Evolutionary conservation across 2,113 vertebrate genomes (phyloP).

Genomic region (Limnothrissa miodon): DNA sequence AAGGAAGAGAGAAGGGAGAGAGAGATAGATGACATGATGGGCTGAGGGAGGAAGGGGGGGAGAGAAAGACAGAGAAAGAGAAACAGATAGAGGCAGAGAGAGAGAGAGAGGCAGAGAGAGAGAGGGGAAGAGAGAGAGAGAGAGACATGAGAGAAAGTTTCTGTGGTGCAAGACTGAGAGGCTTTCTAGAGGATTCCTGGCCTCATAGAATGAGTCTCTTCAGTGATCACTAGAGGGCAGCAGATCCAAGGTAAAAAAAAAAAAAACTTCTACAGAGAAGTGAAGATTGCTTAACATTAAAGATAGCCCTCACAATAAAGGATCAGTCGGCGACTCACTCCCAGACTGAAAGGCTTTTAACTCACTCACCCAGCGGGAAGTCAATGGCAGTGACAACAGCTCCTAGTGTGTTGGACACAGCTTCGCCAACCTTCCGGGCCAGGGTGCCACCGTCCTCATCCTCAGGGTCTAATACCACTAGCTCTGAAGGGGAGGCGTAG

Average conservation of each 20-base stretch:
- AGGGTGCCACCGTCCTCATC: conserved; percentile 92
- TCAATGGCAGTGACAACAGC: not conserved
- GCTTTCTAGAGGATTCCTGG: not conserved
- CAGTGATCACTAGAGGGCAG: conserved; percentile 13
- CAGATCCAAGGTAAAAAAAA: not conserved
- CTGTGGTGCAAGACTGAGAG: not conserved
- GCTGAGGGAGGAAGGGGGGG: not conserved
- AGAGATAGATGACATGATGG: not conserved
- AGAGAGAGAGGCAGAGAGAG: not conserved
- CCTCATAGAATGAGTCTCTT: not conserved
- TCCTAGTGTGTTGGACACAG: conserved; percentile 86
- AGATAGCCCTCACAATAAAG: not conserved
- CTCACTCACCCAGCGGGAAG: not conserved
- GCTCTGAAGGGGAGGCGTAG: conserved; percentile 66
- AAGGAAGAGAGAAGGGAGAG: not conserved
- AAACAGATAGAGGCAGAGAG: not conserved
- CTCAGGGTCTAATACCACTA: conserved; percentile 78
- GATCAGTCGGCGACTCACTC: not conserved
- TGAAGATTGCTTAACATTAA: not conserved
- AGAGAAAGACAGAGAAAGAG: not conserved
- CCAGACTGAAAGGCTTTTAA: not conserved
- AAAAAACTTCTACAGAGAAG: not conserved
- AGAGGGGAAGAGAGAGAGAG: not conserved
- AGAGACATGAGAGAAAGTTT: not conserved
- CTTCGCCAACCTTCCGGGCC: conserved; percentile 94